These are phyloP conservation scores for silkworm (Bombyx mori) DNA, from an alignment of 1,140 invertebrate genomes.

Conservation along the genomic window DNA sequence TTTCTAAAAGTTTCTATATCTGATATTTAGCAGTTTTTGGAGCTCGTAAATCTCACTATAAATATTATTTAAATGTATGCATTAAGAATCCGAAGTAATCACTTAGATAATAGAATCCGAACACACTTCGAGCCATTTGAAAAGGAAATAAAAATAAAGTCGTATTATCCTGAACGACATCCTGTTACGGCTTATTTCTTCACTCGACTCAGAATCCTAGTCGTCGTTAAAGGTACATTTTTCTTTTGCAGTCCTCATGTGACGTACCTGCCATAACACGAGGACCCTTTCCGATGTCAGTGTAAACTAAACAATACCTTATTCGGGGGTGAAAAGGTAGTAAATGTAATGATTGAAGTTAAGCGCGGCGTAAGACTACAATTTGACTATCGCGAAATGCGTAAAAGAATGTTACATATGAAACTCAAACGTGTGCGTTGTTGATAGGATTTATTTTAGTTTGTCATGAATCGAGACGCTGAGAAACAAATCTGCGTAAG, in stretches of 20 bases:
- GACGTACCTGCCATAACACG: conserved; percentile 50
- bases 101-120: background rate
- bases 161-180: conserved; percentile 66
- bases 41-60: background rate
- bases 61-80: background rate
- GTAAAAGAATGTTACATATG: conserved; percentile 16
- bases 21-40: background rate
- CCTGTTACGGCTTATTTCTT: conserved; percentile 66
- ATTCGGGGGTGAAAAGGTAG: conserved; percentile 57
- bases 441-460: conserved; percentile 39
- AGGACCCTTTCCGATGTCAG: conserved; percentile 45
- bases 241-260: conserved; percentile 65
- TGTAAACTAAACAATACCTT: conserved; percentile 62
- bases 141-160: conserved; percentile 54
- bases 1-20: background rate
- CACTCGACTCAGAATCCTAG: conserved; percentile 58
- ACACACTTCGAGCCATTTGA: conserved; percentile 13
- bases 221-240: conserved; percentile 70
- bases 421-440: conserved; percentile 34
- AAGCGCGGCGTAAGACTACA: conserved; percentile 65
- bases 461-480: conserved; percentile 30
- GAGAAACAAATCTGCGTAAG: conserved; percentile 71
- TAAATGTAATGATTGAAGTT: conserved; percentile 65
- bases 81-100: background rate
- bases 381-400: conserved; percentile 70